Conservation (phyloP, 1,140 invertebrate genomes). For the Babylonia areolata region DNA sequence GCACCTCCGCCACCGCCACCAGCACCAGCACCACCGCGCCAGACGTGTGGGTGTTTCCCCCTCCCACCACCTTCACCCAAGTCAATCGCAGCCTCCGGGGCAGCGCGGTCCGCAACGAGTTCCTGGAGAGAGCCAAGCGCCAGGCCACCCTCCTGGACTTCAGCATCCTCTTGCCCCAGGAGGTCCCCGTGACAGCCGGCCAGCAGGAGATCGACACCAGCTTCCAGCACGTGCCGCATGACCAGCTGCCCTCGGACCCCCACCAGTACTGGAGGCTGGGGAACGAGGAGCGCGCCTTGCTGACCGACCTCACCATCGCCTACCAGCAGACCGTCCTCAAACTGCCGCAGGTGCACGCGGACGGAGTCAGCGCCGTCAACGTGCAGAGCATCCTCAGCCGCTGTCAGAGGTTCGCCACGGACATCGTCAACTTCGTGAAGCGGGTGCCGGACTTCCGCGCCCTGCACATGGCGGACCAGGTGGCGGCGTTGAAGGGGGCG, state of each 20-base stretch:
- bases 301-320: constrained; percentile 43
- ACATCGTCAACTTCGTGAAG: constrained; percentile 53
- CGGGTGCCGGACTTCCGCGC: constrained; percentile 42
- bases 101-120: neutral
- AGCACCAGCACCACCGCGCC: no score
- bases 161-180: neutral
- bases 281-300: constrained; percentile 45
- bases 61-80: neutral
- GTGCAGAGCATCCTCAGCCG: constrained; percentile 47
- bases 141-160: neutral
- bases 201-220: neutral
- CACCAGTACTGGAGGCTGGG: constrained; percentile 43
- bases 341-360: constrained; percentile 18
- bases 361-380: neutral
- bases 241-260: constrained; percentile 44
- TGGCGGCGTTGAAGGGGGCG: constrained; percentile 54
- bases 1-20: no score
- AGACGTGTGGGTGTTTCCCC: neutral
- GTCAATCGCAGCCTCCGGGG: neutral
- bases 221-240: neutral
- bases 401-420: constrained; percentile 19
- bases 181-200: neutral
- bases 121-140: neutral
- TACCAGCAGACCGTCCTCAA: constrained; percentile 54
- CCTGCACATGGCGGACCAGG: constrained; percentile 57